Base-by-base conservation (phyloP, 2,113 vertebrate species). In the Montifringilla adamsi region DNA sequence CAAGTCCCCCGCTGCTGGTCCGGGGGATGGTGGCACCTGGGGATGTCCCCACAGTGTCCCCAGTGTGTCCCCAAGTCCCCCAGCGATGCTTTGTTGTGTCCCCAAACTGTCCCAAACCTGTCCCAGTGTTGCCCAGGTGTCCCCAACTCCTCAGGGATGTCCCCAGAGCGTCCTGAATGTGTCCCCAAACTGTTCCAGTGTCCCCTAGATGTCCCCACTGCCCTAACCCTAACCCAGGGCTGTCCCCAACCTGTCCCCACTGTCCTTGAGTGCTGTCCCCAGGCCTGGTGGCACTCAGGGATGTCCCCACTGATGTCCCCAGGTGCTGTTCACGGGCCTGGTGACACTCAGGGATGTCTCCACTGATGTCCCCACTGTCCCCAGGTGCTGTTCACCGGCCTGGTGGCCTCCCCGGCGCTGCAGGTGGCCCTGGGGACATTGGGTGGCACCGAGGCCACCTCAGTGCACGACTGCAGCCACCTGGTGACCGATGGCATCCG, bases 401-500 rank as follows among this genome's bases (percentile, higher is more conserved):
- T 93, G 67, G 79, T 74, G 77, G 70, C 90, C 84, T 53, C 84
- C 2, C 35, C 21, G 0, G 78, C 5, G 2, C 56, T 88, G 72
- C 59, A 60, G 79, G 73, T 26, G 73, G 81, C 91, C 81, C 56
- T 93, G 87, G 15, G 23, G 56, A 24, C 39, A 0, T n/a, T 90
- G 37, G 81, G 91, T 12, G 91, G 91, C 13, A 52, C 75, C 9
- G 27, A 89, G 87, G 91, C 87, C 67, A 50, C 62, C 10, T 85
- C 87, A 0, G 69, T 89, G 37, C 69, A 58, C 6, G 87, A 93
- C 33, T 93, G 91, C 69, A 85, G 55, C 75, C 91, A 90, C 63
- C 87, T 93, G 75, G 91, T 93, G 75, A 90, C 87, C 4, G 91
- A 93, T 58, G 56, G 91, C 7, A 23, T 89, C 30, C 87, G 91